phyloP scores from a whole-genome alignment of 2,888 invertebrate species.

The Pegoplata infirma region DNA sequence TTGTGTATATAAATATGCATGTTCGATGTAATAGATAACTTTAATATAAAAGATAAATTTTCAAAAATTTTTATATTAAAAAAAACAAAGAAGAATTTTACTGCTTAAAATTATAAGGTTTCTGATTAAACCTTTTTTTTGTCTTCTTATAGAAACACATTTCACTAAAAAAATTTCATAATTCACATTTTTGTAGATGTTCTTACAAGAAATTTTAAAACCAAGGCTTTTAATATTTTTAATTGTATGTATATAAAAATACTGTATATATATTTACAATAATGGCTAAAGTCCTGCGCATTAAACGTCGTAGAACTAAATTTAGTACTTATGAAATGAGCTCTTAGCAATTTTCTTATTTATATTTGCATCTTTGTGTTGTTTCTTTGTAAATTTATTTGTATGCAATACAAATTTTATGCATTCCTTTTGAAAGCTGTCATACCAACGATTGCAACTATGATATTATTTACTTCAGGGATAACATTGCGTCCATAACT shows the following conservation, averaged over 20 bases:
- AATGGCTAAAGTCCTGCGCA: conserved; percentile 8
- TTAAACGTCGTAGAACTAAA: neutral
- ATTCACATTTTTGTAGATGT: too few species aligned
- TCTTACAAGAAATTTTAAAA: too few species aligned
- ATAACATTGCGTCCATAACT: too few species aligned
- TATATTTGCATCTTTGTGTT: neutral
- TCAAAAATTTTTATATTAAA: too few species aligned
- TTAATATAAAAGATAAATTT: too few species aligned
- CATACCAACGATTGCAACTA: neutral
- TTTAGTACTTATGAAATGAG: neutral
- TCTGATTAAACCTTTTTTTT: too few species aligned
- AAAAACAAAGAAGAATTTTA: too few species aligned
- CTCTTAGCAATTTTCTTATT: neutral
- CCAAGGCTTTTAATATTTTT: too few species aligned
- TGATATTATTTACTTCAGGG: neutral
- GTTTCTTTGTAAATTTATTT: neutral
- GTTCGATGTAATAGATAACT: too few species aligned
- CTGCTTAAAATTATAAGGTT: too few species aligned
- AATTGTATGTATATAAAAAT: neutral
- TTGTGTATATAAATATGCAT: conserved; percentile 12
- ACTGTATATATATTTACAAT: neutral
- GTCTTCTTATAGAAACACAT: too few species aligned
- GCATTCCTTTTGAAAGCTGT: neutral
- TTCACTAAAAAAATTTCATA: too few species aligned
- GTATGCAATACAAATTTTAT: neutral